These are phyloP conservation scores for Platorchestia sp. DNA, from an alignment of 1,140 invertebrate genomes.

Conservation along the genomic window DNA sequence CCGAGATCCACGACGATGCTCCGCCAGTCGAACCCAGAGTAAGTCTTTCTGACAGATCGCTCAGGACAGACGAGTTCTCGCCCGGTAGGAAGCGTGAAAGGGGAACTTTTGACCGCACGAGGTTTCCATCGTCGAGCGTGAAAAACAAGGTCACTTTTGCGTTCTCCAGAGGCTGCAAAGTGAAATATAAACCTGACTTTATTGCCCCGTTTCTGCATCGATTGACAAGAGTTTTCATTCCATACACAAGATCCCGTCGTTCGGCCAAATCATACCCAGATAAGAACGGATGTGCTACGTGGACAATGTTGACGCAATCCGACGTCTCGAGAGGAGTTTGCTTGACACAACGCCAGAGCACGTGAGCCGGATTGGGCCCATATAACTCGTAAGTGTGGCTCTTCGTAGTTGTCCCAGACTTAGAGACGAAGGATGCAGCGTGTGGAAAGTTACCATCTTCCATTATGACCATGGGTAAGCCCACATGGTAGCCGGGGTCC, in stretches of 20 bases:
- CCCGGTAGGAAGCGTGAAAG: slow-evolving; percentile 51
- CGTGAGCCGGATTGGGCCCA: slow-evolving; percentile 79
- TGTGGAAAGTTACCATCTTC: slow-evolving; percentile 85
- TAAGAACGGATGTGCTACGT: slow-evolving; percentile 82
- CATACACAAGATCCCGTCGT: slow-evolving; percentile 88
- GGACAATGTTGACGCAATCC: slow-evolving; percentile 77
- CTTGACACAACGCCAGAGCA: slow-evolving; percentile 83
- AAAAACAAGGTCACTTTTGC: slow-evolving; percentile 84
- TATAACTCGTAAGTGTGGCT: slow-evolving; percentile 77
- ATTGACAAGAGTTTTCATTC: slow-evolving; percentile 85
- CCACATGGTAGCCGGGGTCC: slow-evolving; percentile 93
- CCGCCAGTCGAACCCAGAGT: too few species aligned
- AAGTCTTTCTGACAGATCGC: not conserved
- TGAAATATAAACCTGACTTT: slow-evolving; percentile 87
- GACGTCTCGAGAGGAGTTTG: slow-evolving; percentile 45
- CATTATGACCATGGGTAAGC: slow-evolving; percentile 88
- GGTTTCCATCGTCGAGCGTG: slow-evolving; percentile 76
- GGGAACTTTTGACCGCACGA: slow-evolving; percentile 77
- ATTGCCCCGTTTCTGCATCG: slow-evolving; percentile 85
- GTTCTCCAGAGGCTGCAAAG: slow-evolving; percentile 73
- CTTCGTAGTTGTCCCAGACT: slow-evolving; percentile 49
- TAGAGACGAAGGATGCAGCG: slow-evolving; percentile 75
- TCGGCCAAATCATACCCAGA: slow-evolving; percentile 88
- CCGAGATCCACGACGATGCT: not conserved
- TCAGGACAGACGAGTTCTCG: not conserved